These are phyloP conservation scores for Anarhynchus alexandrinus DNA, from an alignment of 2,113 vertebrate genomes.

Conservation along the genomic window DNA sequence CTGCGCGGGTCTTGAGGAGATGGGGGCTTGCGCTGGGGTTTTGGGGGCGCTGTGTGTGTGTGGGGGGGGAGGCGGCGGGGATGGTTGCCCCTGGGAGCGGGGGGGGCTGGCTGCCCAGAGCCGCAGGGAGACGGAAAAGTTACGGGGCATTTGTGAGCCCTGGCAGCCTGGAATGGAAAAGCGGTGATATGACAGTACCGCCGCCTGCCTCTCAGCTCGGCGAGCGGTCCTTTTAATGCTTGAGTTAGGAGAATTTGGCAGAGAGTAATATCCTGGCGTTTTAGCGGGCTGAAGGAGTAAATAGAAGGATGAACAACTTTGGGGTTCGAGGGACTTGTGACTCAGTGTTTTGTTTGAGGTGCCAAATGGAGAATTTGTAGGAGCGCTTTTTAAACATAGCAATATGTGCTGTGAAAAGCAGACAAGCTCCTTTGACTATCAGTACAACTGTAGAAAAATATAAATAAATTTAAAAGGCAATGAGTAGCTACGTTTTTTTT, in stretches of 20 bases:
- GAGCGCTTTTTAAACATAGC: neutral
- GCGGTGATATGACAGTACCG: neutral
- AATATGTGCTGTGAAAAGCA: slow-evolving; percentile 30
- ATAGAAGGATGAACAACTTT: neutral
- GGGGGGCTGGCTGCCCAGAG: neutral
- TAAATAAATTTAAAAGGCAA: neutral
- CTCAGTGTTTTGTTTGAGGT: slow-evolving; percentile 28
- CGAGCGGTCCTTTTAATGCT: neutral
- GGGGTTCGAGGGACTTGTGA: neutral
- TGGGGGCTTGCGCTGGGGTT: neutral
- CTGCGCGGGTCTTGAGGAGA: neutral
- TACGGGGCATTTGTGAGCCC: neutral
- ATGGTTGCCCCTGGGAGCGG: neutral
- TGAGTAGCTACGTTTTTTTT: neutral
- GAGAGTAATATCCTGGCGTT: neutral
- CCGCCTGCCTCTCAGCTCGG: neutral
- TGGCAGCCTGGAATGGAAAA: slow-evolving; percentile 25
- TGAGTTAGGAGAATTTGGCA: neutral
- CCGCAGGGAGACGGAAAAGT: neutral
- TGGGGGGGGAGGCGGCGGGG: neutral
- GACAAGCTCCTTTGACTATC: neutral
- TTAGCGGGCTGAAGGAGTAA: neutral
- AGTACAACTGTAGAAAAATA: neutral
- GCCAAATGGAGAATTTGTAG: neutral
- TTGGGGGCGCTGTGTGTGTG: neutral